These are phyloP conservation scores for Homalodisca vitripennis DNA, from an alignment of 1,140 invertebrate species.

Conservation along the genomic window DNA sequence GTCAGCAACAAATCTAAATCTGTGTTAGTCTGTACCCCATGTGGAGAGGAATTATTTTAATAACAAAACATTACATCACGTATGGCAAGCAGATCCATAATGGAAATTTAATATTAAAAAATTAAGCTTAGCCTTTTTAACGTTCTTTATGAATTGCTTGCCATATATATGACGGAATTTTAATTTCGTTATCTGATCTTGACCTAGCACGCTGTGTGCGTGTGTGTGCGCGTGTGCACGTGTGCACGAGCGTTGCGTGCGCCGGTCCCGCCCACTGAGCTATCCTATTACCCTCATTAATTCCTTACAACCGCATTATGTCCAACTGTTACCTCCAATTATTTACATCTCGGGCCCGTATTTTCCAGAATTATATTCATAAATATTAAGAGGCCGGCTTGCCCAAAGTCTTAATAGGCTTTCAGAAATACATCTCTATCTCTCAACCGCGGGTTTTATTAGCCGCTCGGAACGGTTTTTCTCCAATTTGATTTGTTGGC, in stretches of 20 bases:
- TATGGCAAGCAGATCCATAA: too few species aligned
- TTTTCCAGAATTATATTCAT: constrained; percentile 18
- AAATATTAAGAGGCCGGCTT: constrained; percentile 6
- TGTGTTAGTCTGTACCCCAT: too few species aligned
- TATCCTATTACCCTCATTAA: constrained; percentile 15
- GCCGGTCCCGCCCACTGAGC: neutral
- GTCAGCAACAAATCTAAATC: too few species aligned
- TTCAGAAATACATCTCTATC: constrained; percentile 9
- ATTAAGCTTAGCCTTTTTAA: too few species aligned
- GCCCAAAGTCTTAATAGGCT: constrained; percentile 6
- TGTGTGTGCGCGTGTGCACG: neutral
- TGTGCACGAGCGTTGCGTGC: neutral
- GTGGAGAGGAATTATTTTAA: too few species aligned
- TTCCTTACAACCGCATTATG: constrained; percentile 15
- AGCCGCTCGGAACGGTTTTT: neutral
- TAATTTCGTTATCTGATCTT: too few species aligned
- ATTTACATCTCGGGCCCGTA: constrained; percentile 10
- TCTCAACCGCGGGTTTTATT: neutral
- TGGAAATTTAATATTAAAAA: too few species aligned
- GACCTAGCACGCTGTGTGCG: too few species aligned
- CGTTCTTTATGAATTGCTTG: too few species aligned
- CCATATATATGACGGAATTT: too few species aligned
- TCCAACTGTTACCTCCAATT: constrained; percentile 3
- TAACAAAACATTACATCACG: too few species aligned
- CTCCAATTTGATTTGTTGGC: constrained; percentile 8